phyloP scores from a whole-genome alignment of 2,797 vertebrate species.

The Stomatorhinus walkeri region DNA sequence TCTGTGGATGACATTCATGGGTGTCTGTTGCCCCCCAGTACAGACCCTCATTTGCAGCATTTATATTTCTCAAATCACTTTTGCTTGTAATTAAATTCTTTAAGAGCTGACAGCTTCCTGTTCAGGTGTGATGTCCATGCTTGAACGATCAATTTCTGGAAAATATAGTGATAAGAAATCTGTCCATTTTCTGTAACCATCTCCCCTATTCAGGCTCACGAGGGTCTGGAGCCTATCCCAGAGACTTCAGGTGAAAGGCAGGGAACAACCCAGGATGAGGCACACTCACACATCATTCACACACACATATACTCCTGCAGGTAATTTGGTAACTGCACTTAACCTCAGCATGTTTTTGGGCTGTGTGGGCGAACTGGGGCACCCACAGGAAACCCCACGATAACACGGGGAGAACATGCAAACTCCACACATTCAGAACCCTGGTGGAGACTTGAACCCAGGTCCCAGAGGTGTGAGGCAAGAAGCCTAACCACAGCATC shows the following conservation, averaged over 20 bases:
- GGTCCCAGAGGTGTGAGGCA: neutral
- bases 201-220: neutral
- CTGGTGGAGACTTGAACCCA: neutral
- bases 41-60: neutral
- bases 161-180: neutral
- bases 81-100: neutral
- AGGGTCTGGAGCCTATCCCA: neutral
- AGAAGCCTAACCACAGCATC: neutral
- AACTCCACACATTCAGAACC: neutral
- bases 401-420: neutral
- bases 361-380: neutral
- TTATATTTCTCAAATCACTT: neutral
- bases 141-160: neutral
- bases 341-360: neutral
- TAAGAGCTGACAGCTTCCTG: neutral
- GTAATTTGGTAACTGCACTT: neutral
- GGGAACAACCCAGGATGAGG: neutral
- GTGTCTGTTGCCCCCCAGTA: neutral
- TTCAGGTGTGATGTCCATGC: neutral
- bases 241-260: neutral
- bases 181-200: neutral
- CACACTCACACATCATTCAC: too few relatives aligned
- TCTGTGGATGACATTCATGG: neutral
- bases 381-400: neutral
- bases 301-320: too few relatives aligned